These are phyloP conservation scores for Eulemur rubriventer DNA, from an alignment of 2,797 vertebrate species.

Conservation along the genomic window DNA sequence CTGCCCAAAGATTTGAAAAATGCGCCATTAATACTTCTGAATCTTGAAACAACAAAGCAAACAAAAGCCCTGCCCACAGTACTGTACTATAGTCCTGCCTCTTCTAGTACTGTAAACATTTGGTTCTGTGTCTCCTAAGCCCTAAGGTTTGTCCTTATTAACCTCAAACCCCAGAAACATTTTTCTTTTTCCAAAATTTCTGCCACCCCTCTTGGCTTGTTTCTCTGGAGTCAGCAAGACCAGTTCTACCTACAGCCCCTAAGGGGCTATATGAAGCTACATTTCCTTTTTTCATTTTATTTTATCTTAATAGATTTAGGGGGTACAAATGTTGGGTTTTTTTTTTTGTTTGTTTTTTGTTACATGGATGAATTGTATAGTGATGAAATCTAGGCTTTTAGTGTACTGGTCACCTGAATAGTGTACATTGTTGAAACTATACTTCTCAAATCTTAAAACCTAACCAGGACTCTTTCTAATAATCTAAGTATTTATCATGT, in stretches of 20 bases:
- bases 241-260: constrained; percentile 59
- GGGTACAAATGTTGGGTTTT: not conserved
- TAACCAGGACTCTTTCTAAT: not conserved
- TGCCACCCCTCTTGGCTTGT: constrained; percentile 21
- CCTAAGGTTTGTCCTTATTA: not conserved
- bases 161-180: constrained; percentile 58
- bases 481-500: not conserved
- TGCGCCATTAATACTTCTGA: not conserved
- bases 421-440: not conserved
- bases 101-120: not conserved
- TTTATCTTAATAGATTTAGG: not conserved
- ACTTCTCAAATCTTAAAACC: constrained; percentile 6
- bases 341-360: not conserved
- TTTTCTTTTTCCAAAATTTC: constrained; percentile 55
- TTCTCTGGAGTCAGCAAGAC: not conserved
- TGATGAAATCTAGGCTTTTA: not conserved
- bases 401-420: not conserved
- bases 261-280: not conserved
- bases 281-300: not conserved
- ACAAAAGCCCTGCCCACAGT: not conserved
- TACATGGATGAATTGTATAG: not conserved
- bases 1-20: constrained; percentile 19
- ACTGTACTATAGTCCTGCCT: not conserved
- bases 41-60: not conserved
- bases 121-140: not conserved